These are phyloP conservation scores for Antheraea mylitta DNA, from an alignment of 1,140 invertebrate genomes.

Conservation along the genomic window DNA sequence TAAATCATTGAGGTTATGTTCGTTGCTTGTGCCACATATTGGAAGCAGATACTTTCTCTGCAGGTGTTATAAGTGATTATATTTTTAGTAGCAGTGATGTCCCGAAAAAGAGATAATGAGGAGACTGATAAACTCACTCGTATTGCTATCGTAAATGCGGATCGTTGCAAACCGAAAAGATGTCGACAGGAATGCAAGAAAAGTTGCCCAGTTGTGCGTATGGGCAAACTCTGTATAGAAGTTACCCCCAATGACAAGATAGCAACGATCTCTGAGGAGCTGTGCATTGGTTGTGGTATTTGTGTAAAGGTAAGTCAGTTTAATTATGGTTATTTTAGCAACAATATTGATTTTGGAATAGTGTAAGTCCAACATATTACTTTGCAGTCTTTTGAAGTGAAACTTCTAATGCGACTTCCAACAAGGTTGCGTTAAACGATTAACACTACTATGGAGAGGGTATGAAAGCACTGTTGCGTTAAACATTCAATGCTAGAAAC, in stretches of 20 bases:
- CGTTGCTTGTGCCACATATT: conserved; percentile 57
- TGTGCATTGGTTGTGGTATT: conserved; percentile 99
- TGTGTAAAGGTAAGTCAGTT: conserved; percentile 88
- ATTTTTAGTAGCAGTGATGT: conserved; percentile 80
- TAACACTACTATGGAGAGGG: no score
- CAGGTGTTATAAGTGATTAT: conserved; percentile 21
- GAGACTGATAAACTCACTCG: conserved; percentile 95
- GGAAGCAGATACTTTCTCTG: conserved; percentile 31
- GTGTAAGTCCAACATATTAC: no score
- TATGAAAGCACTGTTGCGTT: no score
- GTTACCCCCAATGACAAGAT: conserved; percentile 98
- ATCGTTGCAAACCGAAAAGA: conserved; percentile 99
- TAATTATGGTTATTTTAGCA: background rate
- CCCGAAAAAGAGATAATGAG: conserved; percentile 86
- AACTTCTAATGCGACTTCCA: no score
- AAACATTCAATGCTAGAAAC: no score
- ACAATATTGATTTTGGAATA: background rate
- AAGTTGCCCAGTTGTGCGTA: conserved; percentile 98
- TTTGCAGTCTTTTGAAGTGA: no score
- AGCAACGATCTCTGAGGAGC: conserved; percentile 97
- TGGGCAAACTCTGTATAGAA: conserved; percentile 99
- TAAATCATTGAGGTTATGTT: conserved; percentile 59
- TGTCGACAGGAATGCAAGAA: conserved; percentile 99
- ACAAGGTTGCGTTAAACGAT: no score
- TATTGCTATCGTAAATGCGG: conserved; percentile 98